Percentiles rank a stretch among this genome's conserved stretches.
Evolutionary conservation across 2,888 invertebrate genomes (phyloP).

Genomic region (Hipparchia semele): DNA sequence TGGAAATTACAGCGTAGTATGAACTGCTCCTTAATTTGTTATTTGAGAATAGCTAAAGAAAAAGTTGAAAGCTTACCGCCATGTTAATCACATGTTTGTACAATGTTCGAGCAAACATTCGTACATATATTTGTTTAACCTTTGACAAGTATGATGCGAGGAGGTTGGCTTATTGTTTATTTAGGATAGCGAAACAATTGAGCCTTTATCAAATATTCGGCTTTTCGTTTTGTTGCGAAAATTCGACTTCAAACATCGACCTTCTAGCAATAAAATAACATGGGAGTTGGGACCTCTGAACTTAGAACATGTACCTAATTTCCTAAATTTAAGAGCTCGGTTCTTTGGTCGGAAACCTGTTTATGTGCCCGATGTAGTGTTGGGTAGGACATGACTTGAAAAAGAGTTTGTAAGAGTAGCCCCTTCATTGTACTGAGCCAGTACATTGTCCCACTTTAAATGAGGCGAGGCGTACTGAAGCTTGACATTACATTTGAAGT

Average conservation of each 20-base stretch:
- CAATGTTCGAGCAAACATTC: slow-evolving; percentile 17
- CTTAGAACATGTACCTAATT: background rate
- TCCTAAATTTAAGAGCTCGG: no score
- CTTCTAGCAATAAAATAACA: slow-evolving; percentile 2
- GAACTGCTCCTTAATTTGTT: no score
- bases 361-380: no score
- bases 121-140: slow-evolving; percentile 12
- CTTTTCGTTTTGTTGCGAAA: background rate
- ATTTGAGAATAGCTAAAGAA: background rate
- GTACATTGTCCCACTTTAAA: no score
- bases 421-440: no score
- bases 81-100: slow-evolving; percentile 11
- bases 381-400: no score
- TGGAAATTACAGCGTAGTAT: no score
- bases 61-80: background rate
- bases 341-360: no score
- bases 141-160: slow-evolving; percentile 12
- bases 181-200: slow-evolving; percentile 16
- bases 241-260: background rate
- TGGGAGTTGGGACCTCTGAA: background rate
- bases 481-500: no score
- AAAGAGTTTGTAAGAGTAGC: no score
- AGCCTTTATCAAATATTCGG: slow-evolving; percentile 2
- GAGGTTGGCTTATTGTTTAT: slow-evolving; percentile 14
- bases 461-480: no score